Evolutionary conservation across 2,113 vertebrate species (phyloP).

Genomic region (Regulus satrapa): DNA sequence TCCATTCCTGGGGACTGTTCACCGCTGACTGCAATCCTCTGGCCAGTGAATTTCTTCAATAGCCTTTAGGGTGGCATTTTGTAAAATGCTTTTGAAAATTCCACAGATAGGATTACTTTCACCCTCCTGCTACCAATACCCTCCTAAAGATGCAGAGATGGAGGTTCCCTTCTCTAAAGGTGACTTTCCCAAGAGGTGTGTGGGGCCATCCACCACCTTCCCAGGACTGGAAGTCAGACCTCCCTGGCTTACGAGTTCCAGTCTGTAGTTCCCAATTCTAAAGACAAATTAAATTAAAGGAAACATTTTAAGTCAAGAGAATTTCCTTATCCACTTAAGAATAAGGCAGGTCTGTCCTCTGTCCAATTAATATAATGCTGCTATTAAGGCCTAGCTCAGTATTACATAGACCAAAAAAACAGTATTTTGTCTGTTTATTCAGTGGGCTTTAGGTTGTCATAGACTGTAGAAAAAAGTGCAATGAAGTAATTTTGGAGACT

Average conservation of each 20-base stretch:
- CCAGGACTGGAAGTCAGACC: neutral
- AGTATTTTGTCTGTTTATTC: neutral
- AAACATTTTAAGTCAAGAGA: neutral
- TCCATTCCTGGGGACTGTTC: neutral
- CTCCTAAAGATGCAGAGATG: neutral
- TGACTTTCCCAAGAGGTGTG: neutral
- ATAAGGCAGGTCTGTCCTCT: neutral
- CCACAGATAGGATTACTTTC: neutral
- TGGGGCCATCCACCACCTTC: neutral
- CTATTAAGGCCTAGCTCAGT: neutral
- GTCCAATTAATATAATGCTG: neutral
- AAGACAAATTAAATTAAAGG: neutral
- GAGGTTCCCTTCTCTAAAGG: rapidly evolving
- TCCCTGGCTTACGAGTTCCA: neutral
- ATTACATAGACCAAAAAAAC: neutral
- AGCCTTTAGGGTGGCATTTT: neutral
- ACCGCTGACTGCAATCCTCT: neutral
- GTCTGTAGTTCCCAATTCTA: neutral
- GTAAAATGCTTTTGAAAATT: neutral
- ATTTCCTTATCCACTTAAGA: neutral
- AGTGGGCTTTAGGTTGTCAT: neutral
- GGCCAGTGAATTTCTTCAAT: neutral
- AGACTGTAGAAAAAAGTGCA: neutral
- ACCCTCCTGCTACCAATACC: rapidly evolving
- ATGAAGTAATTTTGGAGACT: neutral